Conservation (phyloP, 2,888 invertebrate species). For the Orthonychiurus folsomi region DNA sequence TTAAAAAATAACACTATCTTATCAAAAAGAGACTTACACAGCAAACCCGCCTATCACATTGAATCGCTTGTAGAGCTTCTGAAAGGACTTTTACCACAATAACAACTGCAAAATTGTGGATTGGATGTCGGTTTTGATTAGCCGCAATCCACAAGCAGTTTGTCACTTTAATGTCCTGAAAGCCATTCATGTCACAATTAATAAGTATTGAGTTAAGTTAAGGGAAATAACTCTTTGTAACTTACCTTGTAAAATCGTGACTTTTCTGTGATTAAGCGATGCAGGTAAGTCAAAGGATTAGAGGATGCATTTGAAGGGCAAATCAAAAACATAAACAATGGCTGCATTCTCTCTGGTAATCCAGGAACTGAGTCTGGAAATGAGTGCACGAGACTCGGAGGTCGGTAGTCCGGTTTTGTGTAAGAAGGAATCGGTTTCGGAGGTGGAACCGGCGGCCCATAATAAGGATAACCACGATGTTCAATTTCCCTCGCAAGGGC, state of each 20-base stretch:
- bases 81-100: slow-evolving; percentile 33
- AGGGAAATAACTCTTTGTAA: neutral
- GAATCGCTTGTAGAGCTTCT: slow-evolving; percentile 26
- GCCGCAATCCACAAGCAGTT: slow-evolving; percentile 36
- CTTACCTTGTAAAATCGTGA: slow-evolving; percentile 28
- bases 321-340: slow-evolving; percentile 32
- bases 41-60: slow-evolving; percentile 1
- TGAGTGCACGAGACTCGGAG: slow-evolving; percentile 29
- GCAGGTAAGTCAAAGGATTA: slow-evolving; percentile 32
- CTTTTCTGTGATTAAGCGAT: slow-evolving; percentile 29
- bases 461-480: neutral
- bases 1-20: neutral
- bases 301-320: slow-evolving; percentile 16
- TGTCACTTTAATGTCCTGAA: slow-evolving; percentile 33
- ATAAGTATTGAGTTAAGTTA: no score
- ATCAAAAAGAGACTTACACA: neutral
- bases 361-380: slow-evolving; percentile 34
- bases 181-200: no score
- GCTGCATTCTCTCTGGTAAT: slow-evolving; percentile 36
- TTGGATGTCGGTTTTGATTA: slow-evolving; percentile 5
- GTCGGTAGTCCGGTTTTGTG: slow-evolving; percentile 29
- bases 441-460: neutral
- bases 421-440: slow-evolving; percentile 20
- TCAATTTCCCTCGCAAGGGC: neutral
- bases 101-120: slow-evolving; percentile 20